Base-by-base conservation (phyloP, 2,888 invertebrate genomes). In the Tinea trinotella region DNA sequence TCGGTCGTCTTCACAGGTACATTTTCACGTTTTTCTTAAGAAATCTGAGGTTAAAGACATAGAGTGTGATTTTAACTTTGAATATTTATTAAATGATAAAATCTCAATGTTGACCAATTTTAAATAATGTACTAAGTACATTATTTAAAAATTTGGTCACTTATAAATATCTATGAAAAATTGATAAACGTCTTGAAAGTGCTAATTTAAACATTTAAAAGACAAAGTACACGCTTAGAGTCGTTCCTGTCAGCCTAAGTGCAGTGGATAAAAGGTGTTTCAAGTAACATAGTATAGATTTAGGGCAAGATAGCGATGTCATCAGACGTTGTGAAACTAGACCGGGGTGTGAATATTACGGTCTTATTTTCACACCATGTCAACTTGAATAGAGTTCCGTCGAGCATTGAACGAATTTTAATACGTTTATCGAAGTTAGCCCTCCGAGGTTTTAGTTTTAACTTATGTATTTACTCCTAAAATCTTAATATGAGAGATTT, bases 221-320 rank as follows among this genome's bases (percentile, higher is more conserved):
- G 17, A 57, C 53, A 60, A 62, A 64, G 61, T 61, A 48, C 61
- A 60, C 59, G 57, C 59, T 60, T n/a, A n/a, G n/a, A n/a, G n/a
- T n/a, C n/a, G n/a, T n/a, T n/a, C n/a, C n/a, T n/a, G n/a, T n/a
- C n/a, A n/a, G n/a, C n/a, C 40, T 40, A 40, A 40, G 5, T 40
- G 40, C 13, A 40, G 40, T 40, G 40, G n/a, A 12, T 13, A 40
- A 40, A 40, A 40, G 40, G 40, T 30, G 30, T 40, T 40, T 40
- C 17, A 61, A 64, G 64, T 62, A 65, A 60, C 61, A 63, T 62
- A 64, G 66, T 62, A 64, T 66, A 82, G 82, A 82, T 82, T 71
- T 82, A 77, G 82, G 74, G 59, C 76, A 62, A 66, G 81, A 82
- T 81, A 82, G 64, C 67, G 60, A 63, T 66, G 71, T 80, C 81